These are phyloP conservation scores for Drosophila bifasciata DNA, from an alignment of 1,140 invertebrate species.

Conservation along the genomic window DNA sequence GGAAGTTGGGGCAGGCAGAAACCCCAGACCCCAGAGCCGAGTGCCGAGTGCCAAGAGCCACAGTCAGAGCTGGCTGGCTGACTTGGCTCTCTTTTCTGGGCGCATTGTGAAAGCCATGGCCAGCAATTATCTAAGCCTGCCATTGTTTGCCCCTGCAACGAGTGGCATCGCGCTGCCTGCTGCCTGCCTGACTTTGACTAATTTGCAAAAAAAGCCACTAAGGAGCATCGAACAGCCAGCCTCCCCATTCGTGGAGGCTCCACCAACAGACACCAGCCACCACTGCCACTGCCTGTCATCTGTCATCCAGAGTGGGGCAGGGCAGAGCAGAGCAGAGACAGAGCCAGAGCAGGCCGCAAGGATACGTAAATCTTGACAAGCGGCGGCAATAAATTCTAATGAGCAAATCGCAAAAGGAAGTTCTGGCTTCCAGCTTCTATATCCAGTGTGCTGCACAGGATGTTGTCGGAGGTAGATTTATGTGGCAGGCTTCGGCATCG, in stretches of 20 bases:
- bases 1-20: slow-evolving; percentile 63
- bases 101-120: slow-evolving; percentile 73
- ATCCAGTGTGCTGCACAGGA: slow-evolving; percentile 50
- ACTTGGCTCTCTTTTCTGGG: slow-evolving; percentile 68
- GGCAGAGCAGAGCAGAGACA: slow-evolving; percentile 3
- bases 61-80: slow-evolving; percentile 33
- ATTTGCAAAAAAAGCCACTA: slow-evolving; percentile 71
- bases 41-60: slow-evolving; percentile 4
- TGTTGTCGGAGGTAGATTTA: slow-evolving; percentile 74
- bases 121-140: slow-evolving; percentile 80
- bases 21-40: not conserved
- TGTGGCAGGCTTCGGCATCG: slow-evolving; percentile 62
- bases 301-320: slow-evolving; percentile 55
- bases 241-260: not conserved
- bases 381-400: slow-evolving; percentile 81
- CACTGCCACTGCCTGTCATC: slow-evolving; percentile 73
- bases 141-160: slow-evolving; percentile 61
- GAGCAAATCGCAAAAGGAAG: slow-evolving; percentile 81
- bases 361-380: slow-evolving; percentile 82
- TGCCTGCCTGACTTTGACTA: slow-evolving; percentile 75
- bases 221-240: slow-evolving; percentile 37
- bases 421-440: slow-evolving; percentile 48
- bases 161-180: slow-evolving; percentile 4
- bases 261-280: slow-evolving; percentile 7
- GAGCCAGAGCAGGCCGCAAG: slow-evolving; percentile 42